Evolutionary conservation across 2,888 invertebrate genomes (phyloP).

Genomic region (Nephrocerus scutellatus): DNA sequence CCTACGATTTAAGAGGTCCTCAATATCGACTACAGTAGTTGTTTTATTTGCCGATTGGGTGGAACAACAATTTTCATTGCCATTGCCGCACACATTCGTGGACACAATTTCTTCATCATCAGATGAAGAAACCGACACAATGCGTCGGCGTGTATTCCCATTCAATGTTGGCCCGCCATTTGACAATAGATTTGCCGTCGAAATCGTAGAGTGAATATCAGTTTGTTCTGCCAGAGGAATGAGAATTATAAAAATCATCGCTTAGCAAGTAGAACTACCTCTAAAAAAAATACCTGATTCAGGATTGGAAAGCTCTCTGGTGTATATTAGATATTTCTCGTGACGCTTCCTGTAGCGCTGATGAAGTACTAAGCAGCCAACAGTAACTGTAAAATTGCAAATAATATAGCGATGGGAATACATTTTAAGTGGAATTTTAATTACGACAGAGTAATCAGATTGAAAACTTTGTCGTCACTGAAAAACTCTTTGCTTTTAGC

Average conservation of each 20-base stretch:
- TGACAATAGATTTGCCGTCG: constrained; percentile 40
- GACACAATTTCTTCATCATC: constrained; percentile 42
- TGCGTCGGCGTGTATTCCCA: constrained; percentile 28
- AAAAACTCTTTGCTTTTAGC: no score
- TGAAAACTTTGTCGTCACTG: constrained; percentile 45
- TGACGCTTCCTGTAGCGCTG: constrained; percentile 69
- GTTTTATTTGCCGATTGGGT: constrained; percentile 30
- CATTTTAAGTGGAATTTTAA: no score
- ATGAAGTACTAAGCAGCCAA: constrained; percentile 74
- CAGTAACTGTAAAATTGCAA: constrained; percentile 55
- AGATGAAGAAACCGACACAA: constrained; percentile 40
- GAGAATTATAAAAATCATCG: no score
- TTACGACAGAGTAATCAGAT: constrained; percentile 38
- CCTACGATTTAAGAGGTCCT: constrained; percentile 51
- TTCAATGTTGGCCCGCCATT: constrained; percentile 27
- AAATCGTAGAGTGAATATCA: constrained; percentile 40
- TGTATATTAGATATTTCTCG: constrained; percentile 58
- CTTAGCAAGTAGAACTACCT: no score
- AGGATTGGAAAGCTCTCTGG: constrained; percentile 53
- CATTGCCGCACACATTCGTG: constrained; percentile 34
- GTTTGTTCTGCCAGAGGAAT: constrained; percentile 25
- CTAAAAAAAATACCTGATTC: constrained; percentile 45
- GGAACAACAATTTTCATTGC: constrained; percentile 39
- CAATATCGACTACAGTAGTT: constrained; percentile 56
- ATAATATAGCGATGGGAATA: no score